Evolutionary conservation across 2,113 vertebrate species (phyloP).

Genomic region (Indicator indicator): DNA sequence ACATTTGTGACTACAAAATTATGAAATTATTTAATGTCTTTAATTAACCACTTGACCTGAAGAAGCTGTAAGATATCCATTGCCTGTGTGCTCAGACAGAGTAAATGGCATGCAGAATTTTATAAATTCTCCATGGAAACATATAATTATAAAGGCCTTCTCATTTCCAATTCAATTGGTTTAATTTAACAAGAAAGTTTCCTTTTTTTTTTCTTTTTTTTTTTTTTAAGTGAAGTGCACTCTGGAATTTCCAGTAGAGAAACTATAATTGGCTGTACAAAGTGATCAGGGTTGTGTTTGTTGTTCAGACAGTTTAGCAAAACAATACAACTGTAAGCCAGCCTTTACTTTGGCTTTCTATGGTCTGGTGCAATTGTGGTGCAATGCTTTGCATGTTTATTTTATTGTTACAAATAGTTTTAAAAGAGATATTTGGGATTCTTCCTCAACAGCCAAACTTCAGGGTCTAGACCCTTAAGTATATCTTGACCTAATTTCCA

Average conservation of each 20-base stretch:
- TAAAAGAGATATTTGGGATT: neutral
- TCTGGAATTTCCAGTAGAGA: neutral
- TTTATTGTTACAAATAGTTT: neutral
- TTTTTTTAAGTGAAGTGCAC: neutral
- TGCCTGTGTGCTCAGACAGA: neutral
- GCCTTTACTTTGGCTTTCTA: neutral
- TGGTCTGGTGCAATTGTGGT: neutral
- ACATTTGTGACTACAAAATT: neutral
- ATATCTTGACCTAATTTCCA: neutral
- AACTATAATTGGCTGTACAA: neutral
- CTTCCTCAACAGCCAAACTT: neutral
- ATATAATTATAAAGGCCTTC: neutral
- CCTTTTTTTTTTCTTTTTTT: neutral
- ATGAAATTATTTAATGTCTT: neutral
- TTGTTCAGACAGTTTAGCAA: neutral
- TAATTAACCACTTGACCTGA: neutral
- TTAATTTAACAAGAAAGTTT: neutral
- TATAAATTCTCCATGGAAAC: neutral
- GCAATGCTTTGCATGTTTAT: neutral
- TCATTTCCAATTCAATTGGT: neutral
- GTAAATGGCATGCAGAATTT: neutral
- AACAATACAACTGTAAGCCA: neutral
- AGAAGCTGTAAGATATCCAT: neutral
- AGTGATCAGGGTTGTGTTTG: fast-evolving
- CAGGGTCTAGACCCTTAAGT: neutral